Base-by-base conservation (phyloP, 2,113 vertebrate species). In the Epinephelus fuscoguttatus region DNA sequence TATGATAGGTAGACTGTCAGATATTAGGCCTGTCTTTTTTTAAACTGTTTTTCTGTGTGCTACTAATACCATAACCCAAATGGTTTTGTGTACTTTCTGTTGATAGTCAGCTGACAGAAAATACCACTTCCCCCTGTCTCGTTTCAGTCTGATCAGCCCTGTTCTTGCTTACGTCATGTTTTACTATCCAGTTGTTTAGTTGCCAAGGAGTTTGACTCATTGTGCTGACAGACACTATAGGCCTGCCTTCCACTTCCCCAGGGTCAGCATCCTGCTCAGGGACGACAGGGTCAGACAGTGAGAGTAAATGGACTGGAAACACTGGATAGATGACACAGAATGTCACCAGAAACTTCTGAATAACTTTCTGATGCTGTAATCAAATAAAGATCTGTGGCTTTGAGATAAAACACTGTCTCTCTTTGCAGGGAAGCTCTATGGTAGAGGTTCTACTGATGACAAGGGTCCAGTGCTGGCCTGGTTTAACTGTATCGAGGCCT, bases 391-490 rank as follows among this genome's bases (percentile, higher is more conserved):
- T 19, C 61, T 1, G 3, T 2, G 10, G 17, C n/a, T 45, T 66
- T 56, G 0, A 21, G 42, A 2, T 30, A 56, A 64, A 66, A 53
- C 37, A 17, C 40, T 11, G 27, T 78, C 40, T 33, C 1, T 62
- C 52, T 87, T 71, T 92, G 13, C 79, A 99, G 98, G 97, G 49
- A 99, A 98, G 55, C 70, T 99, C 50, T 99, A 96, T 70, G 98
- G 98, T 33, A 91, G 98, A 93, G 98, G 98, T 7, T 96, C 98
- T 0, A 98, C 98, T 1, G 98, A 99, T 69, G 98, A 99, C 85
- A 99, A 99, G 93, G 98, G 98, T 33, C 98, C 98, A 0, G 98
- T 99, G 71, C 94, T 99, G 49, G 97, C 97, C 80, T 99, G 98
- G 98, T 94, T 99, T 60, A 99, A 98, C 67, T 96, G 97, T 57